phyloP scores from a whole-genome alignment of 1,140 invertebrate genomes.

The Zelostemma sp. region DNA sequence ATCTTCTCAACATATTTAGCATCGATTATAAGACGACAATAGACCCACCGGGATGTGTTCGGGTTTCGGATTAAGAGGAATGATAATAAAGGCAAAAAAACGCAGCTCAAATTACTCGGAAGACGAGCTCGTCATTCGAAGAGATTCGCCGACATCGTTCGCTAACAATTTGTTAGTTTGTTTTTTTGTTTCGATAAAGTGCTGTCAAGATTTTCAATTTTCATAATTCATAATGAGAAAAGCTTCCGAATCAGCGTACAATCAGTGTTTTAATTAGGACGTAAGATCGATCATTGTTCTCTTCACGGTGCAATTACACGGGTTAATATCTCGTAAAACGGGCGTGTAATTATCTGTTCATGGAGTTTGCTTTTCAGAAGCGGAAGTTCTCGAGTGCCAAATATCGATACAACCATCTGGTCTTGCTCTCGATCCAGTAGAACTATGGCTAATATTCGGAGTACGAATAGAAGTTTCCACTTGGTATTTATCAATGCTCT shows the following conservation, averaged over 20 bases:
- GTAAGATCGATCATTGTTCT: too few species aligned
- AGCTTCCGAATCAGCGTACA: too few species aligned
- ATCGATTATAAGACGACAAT: constrained; percentile 62
- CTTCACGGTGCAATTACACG: constrained; percentile 8
- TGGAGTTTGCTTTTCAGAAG: constrained; percentile 6
- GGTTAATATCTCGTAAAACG: not conserved
- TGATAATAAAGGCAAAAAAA: constrained; percentile 1
- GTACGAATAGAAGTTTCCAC: constrained; percentile 18
- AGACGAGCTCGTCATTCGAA: not conserved
- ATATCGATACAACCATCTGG: constrained; percentile 24
- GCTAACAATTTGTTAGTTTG: too few species aligned
- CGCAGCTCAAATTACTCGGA: constrained; percentile 9
- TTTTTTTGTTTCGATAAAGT: too few species aligned
- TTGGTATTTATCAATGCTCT: constrained; percentile 51
- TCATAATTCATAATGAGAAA: too few species aligned
- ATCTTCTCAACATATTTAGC: constrained; percentile 50
- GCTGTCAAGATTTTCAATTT: too few species aligned
- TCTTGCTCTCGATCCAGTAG: constrained; percentile 1
- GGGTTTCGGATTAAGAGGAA: constrained; percentile 9
- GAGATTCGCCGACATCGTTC: not conserved
- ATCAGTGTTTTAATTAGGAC: too few species aligned
- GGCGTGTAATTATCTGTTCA: constrained; percentile 13
- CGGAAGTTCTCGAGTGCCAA: constrained; percentile 19
- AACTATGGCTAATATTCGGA: constrained; percentile 20
- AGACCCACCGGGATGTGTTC: constrained; percentile 54